Percentiles rank a stretch among this genome's conserved stretches.
Conservation (phyloP, 2,888 invertebrate species). For the Athalia rosae region DNA sequence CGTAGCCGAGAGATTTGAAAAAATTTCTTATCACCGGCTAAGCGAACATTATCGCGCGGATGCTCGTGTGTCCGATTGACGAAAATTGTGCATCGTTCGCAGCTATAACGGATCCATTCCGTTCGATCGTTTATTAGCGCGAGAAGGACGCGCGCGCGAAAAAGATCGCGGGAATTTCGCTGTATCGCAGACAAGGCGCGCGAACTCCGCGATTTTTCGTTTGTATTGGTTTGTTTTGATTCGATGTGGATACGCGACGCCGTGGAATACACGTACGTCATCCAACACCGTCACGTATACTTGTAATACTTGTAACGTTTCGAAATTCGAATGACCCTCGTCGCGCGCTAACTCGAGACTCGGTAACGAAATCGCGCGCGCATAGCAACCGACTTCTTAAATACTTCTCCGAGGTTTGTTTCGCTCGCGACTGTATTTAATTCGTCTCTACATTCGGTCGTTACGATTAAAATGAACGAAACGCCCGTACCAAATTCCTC, state of each 20-base stretch:
- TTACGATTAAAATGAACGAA: not conserved
- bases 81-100: too few relatives aligned
- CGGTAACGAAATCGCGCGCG: slow-evolving; percentile 6
- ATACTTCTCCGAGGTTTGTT: not conserved
- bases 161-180: slow-evolving; percentile 32
- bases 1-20: too few relatives aligned
- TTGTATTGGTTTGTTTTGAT: not conserved
- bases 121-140: too few relatives aligned
- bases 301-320: too few relatives aligned
- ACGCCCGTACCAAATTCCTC: too few relatives aligned
- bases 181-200: not conserved
- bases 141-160: slow-evolving; percentile 22
- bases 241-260: too few relatives aligned
- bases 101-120: too few relatives aligned
- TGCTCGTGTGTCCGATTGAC: too few relatives aligned
- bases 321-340: slow-evolving; percentile 15
- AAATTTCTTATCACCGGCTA: too few relatives aligned
- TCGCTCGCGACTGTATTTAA: not conserved
- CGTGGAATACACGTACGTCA: too few relatives aligned
- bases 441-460: not conserved
- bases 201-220: not conserved
- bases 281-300: too few relatives aligned
- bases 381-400: slow-evolving; percentile 29
- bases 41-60: too few relatives aligned
- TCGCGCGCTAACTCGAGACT: not conserved